phyloP scores from a whole-genome alignment of 2,113 vertebrate genomes.

The Dolichallabes microphthalmus region DNA sequence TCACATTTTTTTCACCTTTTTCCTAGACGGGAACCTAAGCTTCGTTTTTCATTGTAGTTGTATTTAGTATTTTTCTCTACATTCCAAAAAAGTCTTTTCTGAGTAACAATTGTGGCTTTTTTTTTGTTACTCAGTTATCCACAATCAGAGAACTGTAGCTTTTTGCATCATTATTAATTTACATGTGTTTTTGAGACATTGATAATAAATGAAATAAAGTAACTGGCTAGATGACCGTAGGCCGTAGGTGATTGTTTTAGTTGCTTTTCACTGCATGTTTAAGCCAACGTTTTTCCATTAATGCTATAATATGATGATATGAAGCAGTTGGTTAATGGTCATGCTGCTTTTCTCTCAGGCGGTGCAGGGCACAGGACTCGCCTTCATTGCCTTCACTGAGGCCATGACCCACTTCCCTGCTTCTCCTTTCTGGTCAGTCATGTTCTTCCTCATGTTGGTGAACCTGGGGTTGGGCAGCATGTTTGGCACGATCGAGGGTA shows the following conservation, averaged over 20 bases:
- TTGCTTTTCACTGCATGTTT: not conserved
- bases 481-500: conserved; percentile 97
- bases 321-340: not conserved
- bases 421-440: conserved; percentile 97
- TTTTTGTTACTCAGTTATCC: not conserved
- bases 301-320: not conserved
- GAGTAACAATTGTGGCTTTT: not conserved
- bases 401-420: conserved; percentile 97
- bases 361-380: conserved; percentile 93
- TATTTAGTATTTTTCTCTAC: not conserved
- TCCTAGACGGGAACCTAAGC: not conserved
- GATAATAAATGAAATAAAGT: not conserved
- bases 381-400: conserved; percentile 98
- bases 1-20: not conserved
- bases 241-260: not conserved
- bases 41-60: not conserved
- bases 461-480: conserved; percentile 96
- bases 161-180: not conserved
- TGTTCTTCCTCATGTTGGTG: conserved; percentile 98
- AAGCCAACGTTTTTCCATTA: not conserved
- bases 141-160: not conserved
- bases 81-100: not conserved
- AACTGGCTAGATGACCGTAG: not conserved
- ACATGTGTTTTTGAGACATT: not conserved
- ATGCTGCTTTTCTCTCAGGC: conserved; percentile 70